Evolutionary conservation across 2,888 invertebrate genomes (phyloP).

Genomic region (Epinotia ramella): DNA sequence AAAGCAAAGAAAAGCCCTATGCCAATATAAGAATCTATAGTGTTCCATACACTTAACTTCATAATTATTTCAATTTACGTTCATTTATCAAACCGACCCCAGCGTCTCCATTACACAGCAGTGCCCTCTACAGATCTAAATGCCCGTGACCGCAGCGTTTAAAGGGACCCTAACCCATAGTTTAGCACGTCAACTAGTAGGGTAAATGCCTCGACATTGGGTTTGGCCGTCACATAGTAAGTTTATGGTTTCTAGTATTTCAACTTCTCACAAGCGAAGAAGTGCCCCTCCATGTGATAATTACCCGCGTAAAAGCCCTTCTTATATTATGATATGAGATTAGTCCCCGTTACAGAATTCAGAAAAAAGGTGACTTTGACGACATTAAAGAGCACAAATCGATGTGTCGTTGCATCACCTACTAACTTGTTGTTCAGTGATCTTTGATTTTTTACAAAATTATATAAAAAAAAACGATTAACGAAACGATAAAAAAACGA

Average conservation of each 20-base stretch:
- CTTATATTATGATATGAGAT: too few species aligned
- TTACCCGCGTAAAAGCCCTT: not conserved
- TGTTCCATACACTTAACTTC: slow-evolving; percentile 14
- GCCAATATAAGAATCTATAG: not conserved
- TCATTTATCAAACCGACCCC: slow-evolving; percentile 22
- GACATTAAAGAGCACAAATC: too few species aligned
- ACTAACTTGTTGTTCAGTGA: too few species aligned
- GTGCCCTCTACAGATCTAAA: slow-evolving; percentile 48
- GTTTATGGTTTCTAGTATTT: not conserved
- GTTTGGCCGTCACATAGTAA: slow-evolving; percentile 9
- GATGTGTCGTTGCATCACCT: too few species aligned
- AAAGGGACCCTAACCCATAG: slow-evolving; percentile 26
- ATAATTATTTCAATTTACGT: slow-evolving; percentile 22
- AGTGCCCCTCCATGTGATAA: not conserved
- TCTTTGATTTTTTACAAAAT: too few species aligned
- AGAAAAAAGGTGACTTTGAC: too few species aligned
- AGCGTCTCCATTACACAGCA: slow-evolving; percentile 20
- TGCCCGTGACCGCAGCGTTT: slow-evolving; percentile 66
- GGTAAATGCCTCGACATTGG: slow-evolving; percentile 35
- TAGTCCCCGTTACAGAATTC: too few species aligned
- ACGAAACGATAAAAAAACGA: too few species aligned
- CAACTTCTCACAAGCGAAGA: not conserved
- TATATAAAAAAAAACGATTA: too few species aligned
- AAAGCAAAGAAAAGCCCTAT: not conserved
- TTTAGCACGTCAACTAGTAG: slow-evolving; percentile 30